Percentiles rank a stretch among this genome's conserved stretches.
phyloP scores from a whole-genome alignment of 2,113 vertebrate species.

The Hystrix brachyura region DNA sequence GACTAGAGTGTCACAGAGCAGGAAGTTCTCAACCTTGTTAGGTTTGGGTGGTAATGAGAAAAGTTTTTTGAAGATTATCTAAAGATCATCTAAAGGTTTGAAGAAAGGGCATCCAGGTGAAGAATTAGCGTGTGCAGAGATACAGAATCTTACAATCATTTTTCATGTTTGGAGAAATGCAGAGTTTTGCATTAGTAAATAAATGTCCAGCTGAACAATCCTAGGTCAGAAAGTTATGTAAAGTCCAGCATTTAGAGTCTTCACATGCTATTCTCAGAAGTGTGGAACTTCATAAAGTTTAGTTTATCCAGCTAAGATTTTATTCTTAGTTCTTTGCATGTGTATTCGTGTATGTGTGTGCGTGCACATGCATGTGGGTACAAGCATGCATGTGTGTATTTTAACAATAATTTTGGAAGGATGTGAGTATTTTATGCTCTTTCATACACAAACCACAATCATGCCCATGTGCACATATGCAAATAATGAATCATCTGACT shows the following conservation, averaged over 20 bases:
- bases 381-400: not conserved
- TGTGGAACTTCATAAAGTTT: not conserved
- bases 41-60: not conserved
- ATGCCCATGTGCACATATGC: not conserved
- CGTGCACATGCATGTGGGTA: no score
- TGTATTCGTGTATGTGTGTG: not conserved
- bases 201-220: not conserved
- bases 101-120: not conserved
- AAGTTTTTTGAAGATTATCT: not conserved
- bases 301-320: not conserved
- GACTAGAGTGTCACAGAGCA: not conserved
- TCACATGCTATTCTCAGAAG: not conserved
- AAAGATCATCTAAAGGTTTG: not conserved
- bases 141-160: not conserved
- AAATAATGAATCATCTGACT: not conserved
- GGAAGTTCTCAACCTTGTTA: not conserved
- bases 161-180: not conserved
- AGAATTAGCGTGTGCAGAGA: not conserved
- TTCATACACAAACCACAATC: not conserved
- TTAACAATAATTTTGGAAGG: slow-evolving; percentile 20
- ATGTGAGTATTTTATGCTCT: not conserved
- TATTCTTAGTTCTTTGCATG: not conserved
- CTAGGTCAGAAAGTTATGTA: not conserved
- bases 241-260: not conserved
- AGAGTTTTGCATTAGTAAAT: not conserved